A percentile compares a stretch with the other conserved stretches of the same genome.
Evolutionary conservation across 2,797 vertebrate genomes (phyloP).

Genomic region (Acropternis orthonyx): DNA sequence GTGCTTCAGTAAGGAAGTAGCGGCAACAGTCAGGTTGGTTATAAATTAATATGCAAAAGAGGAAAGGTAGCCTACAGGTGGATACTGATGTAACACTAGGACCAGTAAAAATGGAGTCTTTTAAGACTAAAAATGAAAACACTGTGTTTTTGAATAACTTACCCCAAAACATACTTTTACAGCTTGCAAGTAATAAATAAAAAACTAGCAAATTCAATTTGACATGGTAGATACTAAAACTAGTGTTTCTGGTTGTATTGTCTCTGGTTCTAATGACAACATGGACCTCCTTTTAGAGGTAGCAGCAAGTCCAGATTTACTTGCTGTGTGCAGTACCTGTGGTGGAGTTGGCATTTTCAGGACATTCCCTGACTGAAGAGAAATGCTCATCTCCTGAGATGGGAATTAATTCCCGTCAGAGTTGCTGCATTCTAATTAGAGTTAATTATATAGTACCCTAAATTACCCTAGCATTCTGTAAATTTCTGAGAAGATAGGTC

Average conservation of each 20-base stretch:
- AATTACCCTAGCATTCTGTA: background rate
- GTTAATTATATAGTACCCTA: conserved; percentile 30
- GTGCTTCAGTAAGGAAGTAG: background rate
- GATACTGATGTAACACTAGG: background rate
- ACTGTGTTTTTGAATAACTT: background rate
- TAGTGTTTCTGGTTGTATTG: background rate
- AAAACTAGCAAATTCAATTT: background rate
- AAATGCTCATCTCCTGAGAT: background rate
- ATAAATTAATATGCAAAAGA: background rate
- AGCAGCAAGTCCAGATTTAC: background rate
- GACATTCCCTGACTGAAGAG: background rate
- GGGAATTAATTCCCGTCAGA: background rate
- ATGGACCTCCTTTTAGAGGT: background rate
- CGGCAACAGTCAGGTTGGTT: background rate
- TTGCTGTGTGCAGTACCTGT: background rate
- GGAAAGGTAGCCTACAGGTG: background rate
- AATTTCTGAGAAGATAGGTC: background rate
- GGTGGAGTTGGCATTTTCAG: background rate
- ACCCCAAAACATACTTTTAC: background rate
- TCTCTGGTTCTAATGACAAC: background rate
- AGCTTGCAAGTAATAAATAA: background rate
- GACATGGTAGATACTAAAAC: background rate
- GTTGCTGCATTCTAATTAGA: background rate
- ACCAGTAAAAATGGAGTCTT: background rate
- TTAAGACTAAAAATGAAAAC: background rate